Base-by-base conservation (phyloP, 2,888 invertebrate genomes). In the Hypena proboscidalis region DNA sequence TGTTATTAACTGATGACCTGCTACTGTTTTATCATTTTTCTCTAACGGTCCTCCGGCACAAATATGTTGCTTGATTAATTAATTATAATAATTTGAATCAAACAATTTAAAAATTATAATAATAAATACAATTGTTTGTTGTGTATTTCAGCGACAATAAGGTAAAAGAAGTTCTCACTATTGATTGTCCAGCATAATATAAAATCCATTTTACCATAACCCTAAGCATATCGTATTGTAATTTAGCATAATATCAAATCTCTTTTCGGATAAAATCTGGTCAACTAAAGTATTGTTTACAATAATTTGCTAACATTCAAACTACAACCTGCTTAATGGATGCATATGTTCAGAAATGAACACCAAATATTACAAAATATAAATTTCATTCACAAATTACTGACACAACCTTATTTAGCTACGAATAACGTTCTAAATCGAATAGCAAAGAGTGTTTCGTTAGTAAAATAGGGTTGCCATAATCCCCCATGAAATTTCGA, bases 341-440 rank as follows among this genome's bases (percentile, higher is more conserved):
- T 59, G 50, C 67, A 69, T 68, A 68, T 68, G 67, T 53, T 62
- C 59, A 51, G 67, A 63, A 63, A 68, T 58, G 49, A 54, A 66
- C 46, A 65, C 66, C 41, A 20, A 34, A 13, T 30, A 40, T 13
- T 22, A 20, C 47, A 27, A 29, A 14, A 14, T 14, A 5, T 19
- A 1, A 2, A 1, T 1, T 27, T 1, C 15, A 25, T 4, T 14
- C 11, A 6, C 8, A 14, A 19, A 11, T 13, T n/a, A 1, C 14
- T 5, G 2, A 13, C 5, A 8, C 7, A 2, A 19, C 32, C 8
- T 31, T 46, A 40, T 11, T 2, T 5, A n/a, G n/a, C 5, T n/a
- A 10, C 0, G 7, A 1, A 23, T 50, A 60, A 32, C 31, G 34
- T 39, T n/a, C 3, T 29, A 11, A 8, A 25, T 62, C 6, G 11